Evolutionary conservation across 2,113 vertebrate genomes (phyloP).

Genomic region (Pimephales promelas): DNA sequence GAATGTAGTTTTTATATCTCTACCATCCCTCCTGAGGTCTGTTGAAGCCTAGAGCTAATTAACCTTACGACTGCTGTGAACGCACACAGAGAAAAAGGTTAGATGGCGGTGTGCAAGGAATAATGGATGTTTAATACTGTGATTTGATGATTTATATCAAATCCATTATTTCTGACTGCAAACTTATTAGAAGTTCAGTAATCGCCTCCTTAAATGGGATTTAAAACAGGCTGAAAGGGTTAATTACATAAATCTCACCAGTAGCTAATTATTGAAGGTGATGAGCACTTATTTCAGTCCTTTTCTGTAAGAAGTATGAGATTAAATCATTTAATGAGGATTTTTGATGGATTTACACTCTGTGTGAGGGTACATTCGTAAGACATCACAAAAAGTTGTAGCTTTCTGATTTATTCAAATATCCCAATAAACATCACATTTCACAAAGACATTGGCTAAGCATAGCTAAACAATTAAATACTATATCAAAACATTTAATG

Average conservation of each 20-base stretch:
- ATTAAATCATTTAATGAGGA: neutral
- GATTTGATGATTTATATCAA: conserved; percentile 39
- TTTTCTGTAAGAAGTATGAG: neutral
- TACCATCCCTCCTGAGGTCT: neutral
- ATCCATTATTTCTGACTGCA: neutral
- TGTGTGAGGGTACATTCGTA: neutral
- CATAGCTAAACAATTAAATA: neutral
- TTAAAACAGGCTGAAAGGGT: neutral
- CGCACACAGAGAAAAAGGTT: conserved; percentile 26
- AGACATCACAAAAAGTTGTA: neutral
- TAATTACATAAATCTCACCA: neutral
- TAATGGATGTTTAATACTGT: conserved; percentile 34
- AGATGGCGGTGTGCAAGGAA: neutral
- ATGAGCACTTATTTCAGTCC: neutral
- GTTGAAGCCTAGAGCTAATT: conserved; percentile 33
- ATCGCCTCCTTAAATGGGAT: neutral
- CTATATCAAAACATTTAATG: neutral
- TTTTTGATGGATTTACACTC: neutral
- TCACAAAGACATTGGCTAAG: neutral
- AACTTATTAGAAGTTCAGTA: neutral
- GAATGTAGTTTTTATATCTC: conserved; percentile 22
- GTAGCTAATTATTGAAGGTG: neutral
- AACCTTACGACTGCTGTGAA: conserved; percentile 40
- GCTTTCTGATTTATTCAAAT: neutral
- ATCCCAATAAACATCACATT: neutral